Base-by-base conservation (phyloP, 2,888 invertebrate species). In the Melinopterus prodromus region DNA sequence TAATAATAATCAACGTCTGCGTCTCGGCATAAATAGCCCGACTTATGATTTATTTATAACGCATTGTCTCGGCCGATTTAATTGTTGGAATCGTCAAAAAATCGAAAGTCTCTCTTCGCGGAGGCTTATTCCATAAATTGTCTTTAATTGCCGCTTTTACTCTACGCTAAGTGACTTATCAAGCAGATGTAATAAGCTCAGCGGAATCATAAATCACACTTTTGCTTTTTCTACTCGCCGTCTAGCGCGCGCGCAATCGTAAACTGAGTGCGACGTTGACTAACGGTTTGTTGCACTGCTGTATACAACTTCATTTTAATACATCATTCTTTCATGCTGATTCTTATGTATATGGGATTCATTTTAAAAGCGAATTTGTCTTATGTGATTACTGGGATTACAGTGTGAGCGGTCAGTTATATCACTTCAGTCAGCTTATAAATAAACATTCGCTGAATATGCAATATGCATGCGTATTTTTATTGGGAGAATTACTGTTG, bases 1-100 rank as follows among this genome's bases (percentile, higher is more conserved):
- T 74, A 16, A 74, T 35, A 74, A 37, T 74, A 35, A 37, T 74
- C 74, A 35, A 26, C 71, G 71, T 71, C 16, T 5, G 16, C n/a
- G 71, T 15, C 71, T 16, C 6, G 9, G 35, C 12, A 37, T 35
- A 37, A 37, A 16, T 26, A 12, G 74, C 6, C n/a, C 16, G 71
- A 71, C 71, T 37, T 36, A 74, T 74, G 74, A 74, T 74, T 74
- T 74, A 74, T 74, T 74, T 74, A 74, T 74, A 74, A 74, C 74
- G 26, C 74, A 74, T 74, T 74, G 74, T 74, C 6, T 37, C 36
- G 6, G 36, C 15, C 35, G 36, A 37, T 35, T 36, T 37, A 36
- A 36, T 74, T 74, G 37, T 74, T 74, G 26, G 74, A 74, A 15
- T 74, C 35, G 37, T 74, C 74, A 74, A 74, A 74, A 74, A 74